phyloP scores from a whole-genome alignment of 35 echinoderm and acorn worm species.

The Strongylocentrotus purpuratus region DNA sequence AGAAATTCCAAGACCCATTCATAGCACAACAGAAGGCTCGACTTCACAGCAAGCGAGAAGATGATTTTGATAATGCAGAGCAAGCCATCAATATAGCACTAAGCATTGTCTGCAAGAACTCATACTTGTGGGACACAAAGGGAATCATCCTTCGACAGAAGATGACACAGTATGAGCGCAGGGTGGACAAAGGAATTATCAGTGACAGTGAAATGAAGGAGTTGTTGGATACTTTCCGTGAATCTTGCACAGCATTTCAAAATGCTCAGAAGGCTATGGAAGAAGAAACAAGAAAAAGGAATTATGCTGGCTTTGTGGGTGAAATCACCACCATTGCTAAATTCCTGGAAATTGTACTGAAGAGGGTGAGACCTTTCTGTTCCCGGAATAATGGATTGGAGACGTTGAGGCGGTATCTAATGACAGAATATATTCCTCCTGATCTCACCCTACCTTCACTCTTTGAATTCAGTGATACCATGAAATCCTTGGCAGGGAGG shows the following conservation, averaged over 20 bases:
- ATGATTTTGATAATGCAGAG: slow-evolving; percentile 44
- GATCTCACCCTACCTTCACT: neutral
- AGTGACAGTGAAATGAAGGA: neutral
- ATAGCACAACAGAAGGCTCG: slow-evolving; percentile 69
- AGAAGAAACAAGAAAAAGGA: neutral
- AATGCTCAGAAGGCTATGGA: neutral
- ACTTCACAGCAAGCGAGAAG: neutral
- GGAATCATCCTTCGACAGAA: slow-evolving; percentile 39
- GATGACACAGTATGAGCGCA: neutral
- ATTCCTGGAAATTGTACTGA: neutral
- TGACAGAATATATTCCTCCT: too few species aligned
- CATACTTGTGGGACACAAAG: slow-evolving; percentile 70
- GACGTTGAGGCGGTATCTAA: neutral
- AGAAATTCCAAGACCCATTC: slow-evolving; percentile 53
- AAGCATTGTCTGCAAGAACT: slow-evolving; percentile 25
- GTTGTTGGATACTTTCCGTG: neutral
- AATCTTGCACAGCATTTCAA: slow-evolving; percentile 15
- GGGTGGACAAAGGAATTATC: neutral
- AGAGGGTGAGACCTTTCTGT: neutral
- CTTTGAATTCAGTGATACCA: neutral
- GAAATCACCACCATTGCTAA: neutral
- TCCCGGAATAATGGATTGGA: neutral
- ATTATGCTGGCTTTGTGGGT: neutral
- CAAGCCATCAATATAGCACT: slow-evolving; percentile 40
- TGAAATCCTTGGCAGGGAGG: neutral